Base-by-base conservation (phyloP, 2,888 invertebrate species). In the Glyphotaelius pellucidus region DNA sequence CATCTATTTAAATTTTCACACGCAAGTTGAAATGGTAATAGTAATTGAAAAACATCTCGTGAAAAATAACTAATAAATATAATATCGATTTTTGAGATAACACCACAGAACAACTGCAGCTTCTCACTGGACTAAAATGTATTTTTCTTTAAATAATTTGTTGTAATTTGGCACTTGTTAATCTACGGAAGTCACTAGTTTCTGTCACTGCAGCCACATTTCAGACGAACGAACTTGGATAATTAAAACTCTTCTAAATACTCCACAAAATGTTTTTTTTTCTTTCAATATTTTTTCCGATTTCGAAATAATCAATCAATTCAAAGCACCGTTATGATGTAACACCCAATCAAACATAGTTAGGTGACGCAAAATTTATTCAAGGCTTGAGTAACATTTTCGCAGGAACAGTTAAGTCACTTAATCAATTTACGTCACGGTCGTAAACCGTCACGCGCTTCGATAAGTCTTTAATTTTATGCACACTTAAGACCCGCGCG, bases 391-490 rank as follows among this genome's bases (percentile, higher is more conserved):
- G 67, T 67, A 25, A 67, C 67, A n/a, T n/a, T 67, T 83, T 38
- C 35, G 83, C 83, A 67, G 83, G 11, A 35, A 83, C 5, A 11
- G 83, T 32, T 35, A 32, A 83, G 35, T 35, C 83, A 38, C 35
- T 83, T 32, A 83, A 83, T 83, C 83, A 83, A 86, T 86, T 86
- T 86, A 30, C 86, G 19, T 42, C 86, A 42, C 86, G 86, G n/a
- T 86, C 38, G 30, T 87, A 52, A 52, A 52, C 30, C 67, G 52
- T 87, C 87, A 87, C 87, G 87, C 31, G 32, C 67, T 15, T n/a
- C 87, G 67, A 87, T 87, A 87, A 87, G 87, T 87, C 87, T 32
- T 52, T 87, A 87, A 87, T 67, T 87, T 87, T 87, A 87, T 67
- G 87, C 32, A 67, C 52, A 67, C 87, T 35, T 87, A 67, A 52